A percentile compares a stretch with the other conserved stretches of the same genome.
These are phyloP conservation scores for Alectoris magna DNA, from an alignment of 2,797 vertebrate species.

Conservation along the genomic window DNA sequence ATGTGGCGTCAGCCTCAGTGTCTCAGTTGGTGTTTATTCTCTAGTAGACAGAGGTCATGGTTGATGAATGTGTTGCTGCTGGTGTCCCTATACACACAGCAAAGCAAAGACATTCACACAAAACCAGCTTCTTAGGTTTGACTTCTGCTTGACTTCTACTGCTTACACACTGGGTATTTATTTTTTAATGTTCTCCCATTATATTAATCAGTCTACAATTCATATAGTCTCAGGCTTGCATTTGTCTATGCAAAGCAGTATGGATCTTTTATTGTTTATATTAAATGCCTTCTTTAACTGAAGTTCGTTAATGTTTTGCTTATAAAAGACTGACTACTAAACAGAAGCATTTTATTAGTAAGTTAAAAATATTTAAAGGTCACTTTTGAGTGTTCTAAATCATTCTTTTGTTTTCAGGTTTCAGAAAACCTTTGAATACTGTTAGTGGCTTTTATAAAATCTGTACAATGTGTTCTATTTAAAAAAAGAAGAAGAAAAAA, in stretches of 20 bases:
- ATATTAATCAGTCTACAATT: not conserved
- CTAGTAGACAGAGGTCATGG: not conserved
- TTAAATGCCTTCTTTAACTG: not conserved
- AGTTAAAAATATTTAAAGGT: conserved; percentile 25
- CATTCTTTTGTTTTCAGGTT: conserved; percentile 21
- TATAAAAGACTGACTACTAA: not conserved
- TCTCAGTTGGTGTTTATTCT: not conserved
- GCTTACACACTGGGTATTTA: not conserved
- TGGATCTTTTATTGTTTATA: not conserved
- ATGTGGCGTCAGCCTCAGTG: not conserved
- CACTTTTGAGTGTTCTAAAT: not conserved
- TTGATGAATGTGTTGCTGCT: not conserved
- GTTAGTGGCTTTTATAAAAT: conserved; percentile 5
- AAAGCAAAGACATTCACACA: not conserved
- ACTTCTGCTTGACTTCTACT: not conserved
- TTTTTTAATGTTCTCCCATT: not conserved
- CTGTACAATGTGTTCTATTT: conserved; percentile 1
- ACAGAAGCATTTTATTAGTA: not conserved
- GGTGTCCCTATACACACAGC: not conserved
- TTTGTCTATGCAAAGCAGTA: not conserved
- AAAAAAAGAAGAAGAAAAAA: not conserved
- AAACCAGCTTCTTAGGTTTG: not conserved
- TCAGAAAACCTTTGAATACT: not conserved
- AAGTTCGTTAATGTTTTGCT: not conserved
- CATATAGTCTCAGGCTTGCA: not conserved